Conservation (phyloP, 2,113 vertebrate species). For the Rhynchomys soricoides region DNA sequence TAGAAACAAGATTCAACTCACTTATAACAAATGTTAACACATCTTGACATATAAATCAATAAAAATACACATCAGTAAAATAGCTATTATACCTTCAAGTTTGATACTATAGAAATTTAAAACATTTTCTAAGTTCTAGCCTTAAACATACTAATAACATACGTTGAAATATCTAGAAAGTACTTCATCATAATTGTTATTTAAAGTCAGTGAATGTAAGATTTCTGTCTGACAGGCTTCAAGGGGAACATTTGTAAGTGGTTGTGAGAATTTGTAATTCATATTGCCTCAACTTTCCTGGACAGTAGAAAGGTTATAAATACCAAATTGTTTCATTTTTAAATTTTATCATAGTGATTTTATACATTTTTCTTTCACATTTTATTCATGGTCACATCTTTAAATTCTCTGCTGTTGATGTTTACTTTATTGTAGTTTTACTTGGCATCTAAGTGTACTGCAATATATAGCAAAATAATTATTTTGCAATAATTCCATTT, state of each 20-base stretch:
- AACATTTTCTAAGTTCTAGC: neutral
- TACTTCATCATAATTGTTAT: neutral
- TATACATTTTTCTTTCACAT: neutral
- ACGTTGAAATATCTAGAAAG: neutral
- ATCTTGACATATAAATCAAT: too few species aligned
- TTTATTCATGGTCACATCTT: neutral
- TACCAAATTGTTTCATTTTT: neutral
- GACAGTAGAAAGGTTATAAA: neutral
- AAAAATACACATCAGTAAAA: neutral
- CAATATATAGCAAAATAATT: neutral
- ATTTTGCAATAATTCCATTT: neutral
- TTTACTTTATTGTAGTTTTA: neutral
- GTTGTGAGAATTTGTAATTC: neutral
- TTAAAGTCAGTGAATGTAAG: neutral
- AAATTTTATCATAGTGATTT: neutral
- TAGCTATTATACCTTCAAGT: neutral
- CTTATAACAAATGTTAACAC: neutral
- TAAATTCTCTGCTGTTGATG: neutral
- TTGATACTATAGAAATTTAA: slow-evolving; percentile 4
- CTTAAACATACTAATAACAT: neutral
- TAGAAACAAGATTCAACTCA: neutral
- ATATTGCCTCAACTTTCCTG: neutral
- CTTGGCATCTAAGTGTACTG: neutral
- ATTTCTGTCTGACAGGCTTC: neutral
- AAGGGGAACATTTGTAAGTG: neutral